Conservation (phyloP, 2,888 invertebrate species). For the Cataglyphis albicans region DNA sequence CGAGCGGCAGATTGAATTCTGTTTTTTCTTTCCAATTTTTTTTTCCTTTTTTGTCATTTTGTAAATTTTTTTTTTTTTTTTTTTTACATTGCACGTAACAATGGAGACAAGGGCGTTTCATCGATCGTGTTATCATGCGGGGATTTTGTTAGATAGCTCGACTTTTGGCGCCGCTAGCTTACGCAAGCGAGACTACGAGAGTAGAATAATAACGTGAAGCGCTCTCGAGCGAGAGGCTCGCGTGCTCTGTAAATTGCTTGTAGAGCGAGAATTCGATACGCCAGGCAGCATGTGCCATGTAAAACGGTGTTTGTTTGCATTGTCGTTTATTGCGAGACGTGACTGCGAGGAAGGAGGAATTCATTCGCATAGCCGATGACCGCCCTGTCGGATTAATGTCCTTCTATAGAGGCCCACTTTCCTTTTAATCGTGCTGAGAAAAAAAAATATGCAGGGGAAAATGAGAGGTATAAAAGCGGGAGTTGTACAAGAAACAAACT, state of each 20-base stretch:
- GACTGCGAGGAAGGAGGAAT: constrained; percentile 40
- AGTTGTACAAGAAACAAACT: constrained; percentile 4
- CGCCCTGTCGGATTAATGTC: constrained; percentile 43
- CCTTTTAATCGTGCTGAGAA: neutral
- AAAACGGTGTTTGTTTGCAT: constrained; percentile 55
- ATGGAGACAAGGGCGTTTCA: constrained; percentile 16
- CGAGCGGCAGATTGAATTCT: constrained; percentile 39
- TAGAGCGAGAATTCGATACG: constrained; percentile 49
- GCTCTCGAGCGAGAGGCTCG: constrained; percentile 33
- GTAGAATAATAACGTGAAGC: constrained; percentile 50
- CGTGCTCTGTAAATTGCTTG: constrained; percentile 52
- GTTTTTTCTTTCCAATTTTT: constrained; percentile 15
- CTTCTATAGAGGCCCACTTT: neutral
- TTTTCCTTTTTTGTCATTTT: neutral
- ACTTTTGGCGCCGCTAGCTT: constrained; percentile 39
- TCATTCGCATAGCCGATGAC: constrained; percentile 48
- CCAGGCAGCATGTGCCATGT: constrained; percentile 48
- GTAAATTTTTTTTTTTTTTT: neutral
- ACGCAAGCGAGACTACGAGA: constrained; percentile 15
- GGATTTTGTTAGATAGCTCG: constrained; percentile 40
- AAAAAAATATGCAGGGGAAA: neutral
- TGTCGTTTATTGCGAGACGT: constrained; percentile 56
- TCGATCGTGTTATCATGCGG: constrained; percentile 38
- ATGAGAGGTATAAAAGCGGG: neutral
- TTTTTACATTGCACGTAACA: neutral